Conservation (phyloP, 2,888 invertebrate genomes). For the Rhogogaster chlorosoma region DNA sequence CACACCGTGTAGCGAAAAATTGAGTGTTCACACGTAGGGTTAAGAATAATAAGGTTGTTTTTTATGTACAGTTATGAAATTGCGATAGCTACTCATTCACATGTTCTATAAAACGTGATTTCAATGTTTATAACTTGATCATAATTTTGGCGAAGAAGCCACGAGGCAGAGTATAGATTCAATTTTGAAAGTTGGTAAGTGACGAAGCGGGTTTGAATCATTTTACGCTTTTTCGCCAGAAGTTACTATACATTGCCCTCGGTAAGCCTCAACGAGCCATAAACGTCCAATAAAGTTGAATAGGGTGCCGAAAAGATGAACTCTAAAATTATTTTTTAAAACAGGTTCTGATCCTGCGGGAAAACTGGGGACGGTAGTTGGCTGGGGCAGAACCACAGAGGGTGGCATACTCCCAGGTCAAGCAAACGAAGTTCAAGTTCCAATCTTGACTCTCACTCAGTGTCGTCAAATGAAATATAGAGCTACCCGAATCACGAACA, state of each 20-base stretch:
- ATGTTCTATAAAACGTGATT: background rate
- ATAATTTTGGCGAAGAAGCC: background rate
- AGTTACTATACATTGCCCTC: constrained; percentile 32
- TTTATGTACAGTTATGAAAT: background rate
- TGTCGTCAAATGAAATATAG: constrained; percentile 92
- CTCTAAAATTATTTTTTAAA: constrained; percentile 39
- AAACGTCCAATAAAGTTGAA: constrained; percentile 6
- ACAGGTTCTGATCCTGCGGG: constrained; percentile 85
- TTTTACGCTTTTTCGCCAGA: constrained; percentile 19
- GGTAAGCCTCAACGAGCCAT: constrained; percentile 5
- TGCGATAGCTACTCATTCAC: background rate
- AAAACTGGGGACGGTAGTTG: constrained; percentile 88
- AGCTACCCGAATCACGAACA: constrained; percentile 89
- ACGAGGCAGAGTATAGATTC: background rate
- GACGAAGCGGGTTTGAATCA: constrained; percentile 12
- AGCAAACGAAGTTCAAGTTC: constrained; percentile 92
- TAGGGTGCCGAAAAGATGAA: background rate
- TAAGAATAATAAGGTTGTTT: background rate
- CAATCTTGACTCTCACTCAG: constrained; percentile 88
- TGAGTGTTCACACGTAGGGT: no score
- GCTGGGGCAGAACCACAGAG: constrained; percentile 92
- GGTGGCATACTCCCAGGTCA: constrained; percentile 89
- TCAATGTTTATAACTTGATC: background rate
- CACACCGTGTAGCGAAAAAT: no score
- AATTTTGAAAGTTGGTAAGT: background rate